Percentiles rank a stretch among this genome's conserved stretches.
phyloP scores from a whole-genome alignment of 2,888 invertebrate species.

The Andricus quercusramuli region DNA sequence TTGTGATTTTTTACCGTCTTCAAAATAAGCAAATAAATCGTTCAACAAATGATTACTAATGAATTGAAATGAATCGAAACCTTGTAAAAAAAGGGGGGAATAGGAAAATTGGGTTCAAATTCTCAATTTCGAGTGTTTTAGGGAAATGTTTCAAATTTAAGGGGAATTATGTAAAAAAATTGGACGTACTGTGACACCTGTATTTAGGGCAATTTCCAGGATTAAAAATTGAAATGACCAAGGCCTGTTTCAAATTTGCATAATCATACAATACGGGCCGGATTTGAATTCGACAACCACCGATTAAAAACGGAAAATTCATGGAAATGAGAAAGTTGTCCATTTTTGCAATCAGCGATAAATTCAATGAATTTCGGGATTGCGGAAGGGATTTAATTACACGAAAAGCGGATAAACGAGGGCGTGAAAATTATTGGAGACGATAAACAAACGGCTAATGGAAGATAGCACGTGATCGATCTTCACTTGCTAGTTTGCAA shows the following conservation, averaged over 20 bases:
- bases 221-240: conserved; percentile 12
- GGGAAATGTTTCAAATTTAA: too few species aligned
- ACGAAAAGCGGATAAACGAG: background rate
- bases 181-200: too few species aligned
- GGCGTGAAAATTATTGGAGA: conserved; percentile 20
- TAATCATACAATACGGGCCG: background rate
- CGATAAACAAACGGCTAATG: conserved; percentile 5
- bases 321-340: conserved; percentile 3
- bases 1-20: too few species aligned
- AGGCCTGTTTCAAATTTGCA: conserved; percentile 21
- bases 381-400: background rate
- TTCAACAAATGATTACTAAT: too few species aligned
- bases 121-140: too few species aligned
- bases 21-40: too few species aligned
- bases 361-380: conserved; percentile 23
- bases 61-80: too few species aligned
- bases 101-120: too few species aligned
- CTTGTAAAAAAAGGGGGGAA: too few species aligned
- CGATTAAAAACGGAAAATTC: conserved; percentile 18
- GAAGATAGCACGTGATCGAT: conserved; percentile 6
- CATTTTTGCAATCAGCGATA: conserved; percentile 27
- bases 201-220: background rate
- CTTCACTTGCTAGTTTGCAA: conserved; percentile 15
- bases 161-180: too few species aligned
- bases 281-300: background rate